A percentile compares a stretch with the other conserved stretches of the same genome.
Conservation (phyloP, 2,888 invertebrate species). For the Resseliella maxima region DNA sequence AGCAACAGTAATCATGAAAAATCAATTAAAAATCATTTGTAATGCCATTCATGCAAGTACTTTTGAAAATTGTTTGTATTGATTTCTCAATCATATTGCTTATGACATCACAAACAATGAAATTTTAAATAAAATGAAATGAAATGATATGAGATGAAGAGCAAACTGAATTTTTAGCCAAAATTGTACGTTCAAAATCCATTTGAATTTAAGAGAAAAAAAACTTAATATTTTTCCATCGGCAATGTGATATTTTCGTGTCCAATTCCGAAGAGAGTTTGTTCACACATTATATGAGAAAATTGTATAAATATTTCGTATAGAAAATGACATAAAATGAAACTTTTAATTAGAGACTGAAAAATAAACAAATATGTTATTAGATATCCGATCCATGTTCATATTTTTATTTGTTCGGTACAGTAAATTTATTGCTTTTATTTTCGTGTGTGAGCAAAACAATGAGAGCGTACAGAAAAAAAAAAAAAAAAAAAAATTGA, state of each 20-base stretch:
- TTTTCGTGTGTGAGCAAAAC: not conserved
- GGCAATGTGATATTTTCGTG: not conserved
- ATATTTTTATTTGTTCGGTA: not conserved
- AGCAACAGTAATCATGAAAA: too few relatives aligned
- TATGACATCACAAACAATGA: too few relatives aligned
- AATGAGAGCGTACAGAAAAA: not conserved
- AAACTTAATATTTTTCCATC: not conserved
- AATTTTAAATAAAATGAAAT: too few relatives aligned
- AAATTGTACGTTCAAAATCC: too few relatives aligned
- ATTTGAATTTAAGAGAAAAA: too few relatives aligned
- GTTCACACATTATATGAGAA: constrained; percentile 30
- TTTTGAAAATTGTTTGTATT: too few relatives aligned
- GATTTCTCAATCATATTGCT: too few relatives aligned
- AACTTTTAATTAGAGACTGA: constrained; percentile 42
- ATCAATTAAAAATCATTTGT: too few relatives aligned
- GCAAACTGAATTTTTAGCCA: too few relatives aligned
- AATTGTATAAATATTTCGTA: not conserved
- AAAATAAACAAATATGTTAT: constrained; percentile 29
- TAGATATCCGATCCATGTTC: constrained; percentile 14
- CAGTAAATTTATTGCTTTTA: not conserved
- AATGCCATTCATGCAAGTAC: too few relatives aligned
- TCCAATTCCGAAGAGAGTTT: not conserved
- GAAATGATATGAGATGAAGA: too few relatives aligned
- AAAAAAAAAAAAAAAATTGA: not conserved
- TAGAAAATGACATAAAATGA: not conserved